Base-by-base conservation (phyloP, 2,113 vertebrate genomes). In the Paramisgurnus dabryanus region DNA sequence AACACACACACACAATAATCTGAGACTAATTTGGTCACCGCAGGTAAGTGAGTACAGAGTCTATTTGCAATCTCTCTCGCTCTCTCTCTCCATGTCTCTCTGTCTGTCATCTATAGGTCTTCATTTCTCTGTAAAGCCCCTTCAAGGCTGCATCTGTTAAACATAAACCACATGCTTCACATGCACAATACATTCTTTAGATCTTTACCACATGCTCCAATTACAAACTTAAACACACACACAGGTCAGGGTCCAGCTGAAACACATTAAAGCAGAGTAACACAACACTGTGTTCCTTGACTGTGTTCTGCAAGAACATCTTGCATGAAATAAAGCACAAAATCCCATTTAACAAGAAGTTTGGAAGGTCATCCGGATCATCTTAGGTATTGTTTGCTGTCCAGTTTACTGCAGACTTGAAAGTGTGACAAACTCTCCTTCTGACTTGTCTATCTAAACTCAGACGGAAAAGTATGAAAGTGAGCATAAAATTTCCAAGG, bases 131-230 rank as follows among this genome's bases (percentile, higher is more conserved):
- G 1, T 34, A 34, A 34, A 34, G 27, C 27, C 27, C 58, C 50
- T 67, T 74, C 17, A 47, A 75, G 39, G 12, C 5, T 4, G 17
- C 61, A 75, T 58, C 79, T 74, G 70, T 74, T 80, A 65, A 72
- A 73, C 50, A 43, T 66, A 41, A 58, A 45, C 68, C 78, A 66
- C 70, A 75, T 57, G 68, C 45, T 43, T 58, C 50, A 72, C 70
- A 72, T 61, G 7, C 27, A 22, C 41, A n/a, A 27, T 67, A 40
- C 57, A 79, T 69, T 73, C 27, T 66, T 43, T 61, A 47, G 4
- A 71, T 71, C 45, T 45, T 57, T 34, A 61, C 39, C 68, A 71
- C 18, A 49, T 15, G 3, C 49, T 41, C 27, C 9, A 34, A 18
- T 78, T 40, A 61, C 40, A 78, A 6, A 22, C 9, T 58, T 39